phyloP scores from a whole-genome alignment of 1,140 invertebrate species.

The Asbolus verrucosus region DNA sequence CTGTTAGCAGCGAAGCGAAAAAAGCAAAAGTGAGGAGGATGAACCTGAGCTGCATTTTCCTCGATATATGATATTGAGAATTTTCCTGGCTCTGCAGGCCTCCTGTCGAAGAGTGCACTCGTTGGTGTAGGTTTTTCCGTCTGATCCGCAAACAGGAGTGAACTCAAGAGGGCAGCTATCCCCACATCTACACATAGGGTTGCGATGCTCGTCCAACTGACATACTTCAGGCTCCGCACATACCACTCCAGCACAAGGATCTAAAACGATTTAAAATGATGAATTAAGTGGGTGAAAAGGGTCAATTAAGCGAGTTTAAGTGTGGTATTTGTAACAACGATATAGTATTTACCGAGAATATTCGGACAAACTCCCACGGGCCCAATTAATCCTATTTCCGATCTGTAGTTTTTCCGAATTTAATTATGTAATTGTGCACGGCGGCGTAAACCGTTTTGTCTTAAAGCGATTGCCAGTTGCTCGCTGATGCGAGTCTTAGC shows the following conservation, averaged over 20 bases:
- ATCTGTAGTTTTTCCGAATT: slow-evolving; percentile 46
- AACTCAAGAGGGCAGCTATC: slow-evolving; percentile 84
- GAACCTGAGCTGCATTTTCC: slow-evolving; percentile 83
- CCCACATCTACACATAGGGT: slow-evolving; percentile 83
- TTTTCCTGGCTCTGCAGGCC: slow-evolving; percentile 78
- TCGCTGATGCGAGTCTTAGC: slow-evolving; percentile 43
- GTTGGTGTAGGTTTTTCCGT: slow-evolving; percentile 89
- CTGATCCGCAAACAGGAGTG: slow-evolving; percentile 85
- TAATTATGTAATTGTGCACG: slow-evolving; percentile 47
- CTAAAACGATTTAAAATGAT: slow-evolving; percentile 65
- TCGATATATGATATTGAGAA: slow-evolving; percentile 81
- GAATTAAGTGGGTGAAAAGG: slow-evolving; percentile 30
- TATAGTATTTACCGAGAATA: slow-evolving; percentile 4
- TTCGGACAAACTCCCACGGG: slow-evolving; percentile 5
- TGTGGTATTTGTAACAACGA: background rate
- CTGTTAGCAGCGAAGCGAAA: background rate
- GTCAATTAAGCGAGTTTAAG: slow-evolving; percentile 31
- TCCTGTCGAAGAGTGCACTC: slow-evolving; percentile 84
- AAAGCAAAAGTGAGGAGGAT: slow-evolving; percentile 6
- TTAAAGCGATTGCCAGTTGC: slow-evolving; percentile 42
- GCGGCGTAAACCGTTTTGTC: slow-evolving; percentile 48
- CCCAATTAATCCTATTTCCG: slow-evolving; percentile 40
- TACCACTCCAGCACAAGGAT: slow-evolving; percentile 82
- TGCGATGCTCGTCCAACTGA: slow-evolving; percentile 81
- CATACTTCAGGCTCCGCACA: slow-evolving; percentile 87